A percentile compares a stretch with the other conserved stretches of the same genome.
phyloP scores from a whole-genome alignment of 2,888 invertebrate species.

The Rhingia campestris region DNA sequence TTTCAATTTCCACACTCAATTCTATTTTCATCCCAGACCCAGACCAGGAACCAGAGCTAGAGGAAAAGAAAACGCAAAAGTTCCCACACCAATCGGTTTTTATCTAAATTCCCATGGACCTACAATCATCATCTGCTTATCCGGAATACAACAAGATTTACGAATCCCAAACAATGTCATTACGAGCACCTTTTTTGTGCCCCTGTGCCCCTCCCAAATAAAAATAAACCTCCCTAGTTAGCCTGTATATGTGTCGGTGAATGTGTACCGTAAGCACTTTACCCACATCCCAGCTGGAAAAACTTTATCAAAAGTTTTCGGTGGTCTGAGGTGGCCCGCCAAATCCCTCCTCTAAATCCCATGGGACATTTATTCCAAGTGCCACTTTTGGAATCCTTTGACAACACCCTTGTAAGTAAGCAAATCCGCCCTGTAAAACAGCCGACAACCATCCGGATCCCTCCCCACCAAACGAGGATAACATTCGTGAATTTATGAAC shows the following conservation, averaged over 20 bases:
- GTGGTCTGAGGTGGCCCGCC: conserved; percentile 26
- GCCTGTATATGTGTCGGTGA: conserved; percentile 6
- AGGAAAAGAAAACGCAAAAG: background rate
- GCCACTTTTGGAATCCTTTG: conserved; percentile 72
- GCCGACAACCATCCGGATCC: conserved; percentile 21
- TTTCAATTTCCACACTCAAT: conserved; percentile 13
- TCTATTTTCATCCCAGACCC: conserved; percentile 1
- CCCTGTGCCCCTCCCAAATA: conserved; percentile 1
- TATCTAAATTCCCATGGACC: conserved; percentile 46
- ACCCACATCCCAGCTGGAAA: conserved; percentile 52
- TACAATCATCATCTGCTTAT: conserved; percentile 64
- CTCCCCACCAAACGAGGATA: conserved; percentile 31
- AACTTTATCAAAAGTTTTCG: conserved; percentile 62
- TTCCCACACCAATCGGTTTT: conserved; percentile 31
- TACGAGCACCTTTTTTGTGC: conserved; percentile 52
- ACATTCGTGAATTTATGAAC: conserved; percentile 71
- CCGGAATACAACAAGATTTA: conserved; percentile 66
- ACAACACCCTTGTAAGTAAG: conserved; percentile 71
- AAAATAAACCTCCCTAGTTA: conserved; percentile 52
- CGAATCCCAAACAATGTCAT: conserved; percentile 59
- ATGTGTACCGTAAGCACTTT: conserved; percentile 24
- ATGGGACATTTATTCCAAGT: conserved; percentile 73
- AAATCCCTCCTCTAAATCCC: conserved; percentile 61
- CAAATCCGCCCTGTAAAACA: conserved; percentile 57
- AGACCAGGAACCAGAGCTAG: background rate